phyloP scores from a whole-genome alignment of 2,888 invertebrate species.

The Pammene fasciana region DNA sequence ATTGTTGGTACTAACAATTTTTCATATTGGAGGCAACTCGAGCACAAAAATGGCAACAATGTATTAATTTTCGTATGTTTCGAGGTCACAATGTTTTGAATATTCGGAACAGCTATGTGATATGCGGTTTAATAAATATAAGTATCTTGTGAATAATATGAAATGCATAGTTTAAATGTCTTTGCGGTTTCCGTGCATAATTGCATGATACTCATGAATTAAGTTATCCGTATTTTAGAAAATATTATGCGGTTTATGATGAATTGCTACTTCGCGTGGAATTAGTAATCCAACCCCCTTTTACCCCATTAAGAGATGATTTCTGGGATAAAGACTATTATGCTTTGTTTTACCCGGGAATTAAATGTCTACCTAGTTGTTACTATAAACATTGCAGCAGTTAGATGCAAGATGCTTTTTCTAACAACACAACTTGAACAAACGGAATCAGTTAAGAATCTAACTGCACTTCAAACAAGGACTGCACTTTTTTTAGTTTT shows the following conservation, averaged over 20 bases:
- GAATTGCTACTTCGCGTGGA: too few relatives aligned
- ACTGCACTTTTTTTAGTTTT: not conserved
- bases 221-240: too few relatives aligned
- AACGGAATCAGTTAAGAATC: not conserved
- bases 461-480: not conserved
- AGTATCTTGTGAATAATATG: slow-evolving; percentile 1
- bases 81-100: not conserved
- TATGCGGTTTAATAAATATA: not conserved
- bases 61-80: slow-evolving; percentile 14
- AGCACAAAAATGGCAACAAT: slow-evolving; percentile 5
- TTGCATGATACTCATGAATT: not conserved
- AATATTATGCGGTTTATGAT: too few relatives aligned
- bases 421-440: too few relatives aligned
- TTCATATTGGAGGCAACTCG: slow-evolving; percentile 10
- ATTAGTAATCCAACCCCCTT: too few relatives aligned
- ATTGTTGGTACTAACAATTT: slow-evolving; percentile 22
- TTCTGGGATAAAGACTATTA: too few relatives aligned
- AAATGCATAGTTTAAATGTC: not conserved
- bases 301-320: too few relatives aligned
- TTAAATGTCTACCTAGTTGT: too few relatives aligned
- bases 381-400: too few relatives aligned
- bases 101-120: not conserved
- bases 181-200: slow-evolving; percentile 1
- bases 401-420: not conserved
- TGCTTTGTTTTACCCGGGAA: too few relatives aligned